Evolutionary conservation across 2,113 vertebrate genomes (phyloP).

Genomic region (Cochlearius cochlearius): DNA sequence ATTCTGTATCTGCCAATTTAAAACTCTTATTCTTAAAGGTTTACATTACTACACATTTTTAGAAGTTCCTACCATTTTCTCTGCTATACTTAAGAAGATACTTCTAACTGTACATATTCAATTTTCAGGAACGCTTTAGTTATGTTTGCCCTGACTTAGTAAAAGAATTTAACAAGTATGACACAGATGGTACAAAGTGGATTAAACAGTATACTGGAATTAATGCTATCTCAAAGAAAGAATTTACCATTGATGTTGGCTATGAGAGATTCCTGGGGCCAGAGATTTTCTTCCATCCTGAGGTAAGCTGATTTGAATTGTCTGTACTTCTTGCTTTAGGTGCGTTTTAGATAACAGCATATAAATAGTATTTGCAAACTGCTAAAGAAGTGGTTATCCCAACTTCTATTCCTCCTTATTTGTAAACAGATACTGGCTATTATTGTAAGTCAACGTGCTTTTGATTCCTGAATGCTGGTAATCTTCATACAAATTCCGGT

Average conservation of each 20-base stretch:
- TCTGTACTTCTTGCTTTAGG: background rate
- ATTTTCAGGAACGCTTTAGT: conserved; percentile 90
- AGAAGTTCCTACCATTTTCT: background rate
- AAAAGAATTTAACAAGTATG: conserved; percentile 98
- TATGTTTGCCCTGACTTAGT: conserved; percentile 98
- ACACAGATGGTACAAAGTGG: conserved; percentile 95
- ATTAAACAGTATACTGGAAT: conserved; percentile 98
- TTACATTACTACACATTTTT: background rate
- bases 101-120: background rate
- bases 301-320: conserved; percentile 73
- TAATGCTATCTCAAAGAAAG: conserved; percentile 97
- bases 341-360: background rate
- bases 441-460: background rate
- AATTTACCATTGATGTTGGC: conserved; percentile 97
- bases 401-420: background rate
- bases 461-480: background rate
- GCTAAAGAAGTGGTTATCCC: background rate
- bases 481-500: background rate
- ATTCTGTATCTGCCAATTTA: background rate
- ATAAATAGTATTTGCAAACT: background rate
- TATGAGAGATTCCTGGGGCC: conserved; percentile 97
- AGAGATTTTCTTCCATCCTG: conserved; percentile 98
- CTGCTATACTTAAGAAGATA: background rate
- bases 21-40: background rate
- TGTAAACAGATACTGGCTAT: background rate